Base-by-base conservation (phyloP, 2,888 invertebrate genomes). In the Holacanthella duospinosa region DNA sequence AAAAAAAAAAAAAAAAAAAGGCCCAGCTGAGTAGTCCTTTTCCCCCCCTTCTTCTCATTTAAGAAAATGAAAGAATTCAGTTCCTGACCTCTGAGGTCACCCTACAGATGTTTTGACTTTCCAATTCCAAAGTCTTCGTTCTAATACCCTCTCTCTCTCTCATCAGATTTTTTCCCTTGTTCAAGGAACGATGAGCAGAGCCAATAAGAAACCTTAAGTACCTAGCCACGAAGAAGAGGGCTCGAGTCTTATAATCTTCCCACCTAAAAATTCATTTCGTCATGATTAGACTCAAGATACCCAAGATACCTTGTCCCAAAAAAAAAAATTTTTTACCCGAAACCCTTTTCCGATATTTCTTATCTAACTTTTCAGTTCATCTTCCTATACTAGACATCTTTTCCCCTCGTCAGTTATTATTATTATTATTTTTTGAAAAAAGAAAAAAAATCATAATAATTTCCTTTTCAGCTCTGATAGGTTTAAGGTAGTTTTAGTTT, bases 21-120 rank as follows among this genome's bases (percentile, higher is more conserved):
- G 21, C 48, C 48, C 48, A 48, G 48, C 48, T 48, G 48, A 48
- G 48, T n/a, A 16, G 36, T 21, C 48, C 48, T 48, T 48, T 48
- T 55, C 25, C 21, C 48, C 29, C 60, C 29, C 29, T 55, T 26
- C n/a, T 43, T 26, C 55, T 61, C 27, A 29, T 54, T 29, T 61
- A 55, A 54, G 54, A 29, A 57, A 29, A 29, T 29, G 54, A 60
- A 61, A 27, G 61, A 61, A 61, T 61, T 61, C 55, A 55, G n/a
- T 48, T 9, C 48, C 43, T 62, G 62, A 62, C 62, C 62, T 58
- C 62, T 26, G 21, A 56, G 62, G 62, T 62, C 62, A 62, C 26
- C 25, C 25, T 28, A 43, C 62, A 62, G 62, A 62, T 62, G 62
- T 62, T 56, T 57, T 62, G 62, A 57, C 58, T 62, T 28, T 53